Evolutionary conservation across 2,113 vertebrate genomes (phyloP).

Genomic region (Aplodontia rufa): DNA sequence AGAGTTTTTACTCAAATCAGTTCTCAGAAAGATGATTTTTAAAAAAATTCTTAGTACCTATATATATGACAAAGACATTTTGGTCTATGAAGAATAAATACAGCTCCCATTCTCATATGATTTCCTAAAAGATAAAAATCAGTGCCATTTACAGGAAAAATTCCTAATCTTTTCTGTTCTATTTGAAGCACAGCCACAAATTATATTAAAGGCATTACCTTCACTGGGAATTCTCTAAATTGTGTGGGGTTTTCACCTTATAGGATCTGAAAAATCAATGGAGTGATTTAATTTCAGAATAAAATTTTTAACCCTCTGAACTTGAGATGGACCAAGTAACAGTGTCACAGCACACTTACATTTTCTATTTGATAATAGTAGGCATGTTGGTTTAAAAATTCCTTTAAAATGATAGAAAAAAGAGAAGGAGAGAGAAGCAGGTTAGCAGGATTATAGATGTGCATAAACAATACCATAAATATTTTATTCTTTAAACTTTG

Average conservation of each 20-base stretch:
- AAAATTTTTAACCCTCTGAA: background rate
- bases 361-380: background rate
- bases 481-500: background rate
- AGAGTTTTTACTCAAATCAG: background rate
- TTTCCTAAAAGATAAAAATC: constrained; percentile 13
- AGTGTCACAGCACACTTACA: background rate
- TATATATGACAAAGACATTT: constrained; percentile 14
- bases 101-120: background rate
- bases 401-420: background rate
- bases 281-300: background rate
- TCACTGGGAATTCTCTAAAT: background rate
- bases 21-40: background rate
- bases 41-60: background rate
- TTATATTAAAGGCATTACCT: background rate
- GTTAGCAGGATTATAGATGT: background rate
- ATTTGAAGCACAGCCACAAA: constrained; percentile 42
- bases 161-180: background rate
- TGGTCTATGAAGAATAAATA: constrained; percentile 17
- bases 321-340: background rate
- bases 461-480: background rate
- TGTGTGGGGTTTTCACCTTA: background rate
- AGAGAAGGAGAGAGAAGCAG: too few relatives aligned
- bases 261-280: background rate
- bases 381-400: background rate
- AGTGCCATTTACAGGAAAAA: constrained; percentile 13